Evolutionary conservation across 2,797 vertebrate species (phyloP), one percentile per base, ranked within the genome.

Genomic region (Enteromius mattozi): DNA sequence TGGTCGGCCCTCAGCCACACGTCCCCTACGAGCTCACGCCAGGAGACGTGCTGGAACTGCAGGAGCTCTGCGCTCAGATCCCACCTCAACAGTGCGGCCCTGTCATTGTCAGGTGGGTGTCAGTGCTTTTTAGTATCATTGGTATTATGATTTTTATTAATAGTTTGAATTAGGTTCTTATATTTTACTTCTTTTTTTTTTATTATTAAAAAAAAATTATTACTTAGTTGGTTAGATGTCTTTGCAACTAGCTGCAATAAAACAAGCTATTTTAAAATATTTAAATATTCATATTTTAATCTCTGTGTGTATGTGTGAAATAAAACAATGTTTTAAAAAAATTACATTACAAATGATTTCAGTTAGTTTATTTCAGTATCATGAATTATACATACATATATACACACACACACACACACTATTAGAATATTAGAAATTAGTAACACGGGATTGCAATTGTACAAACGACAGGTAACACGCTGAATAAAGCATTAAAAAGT

Each of bases 41-140:
- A 19, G 92, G 91, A 2, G 95, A 96, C 79, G 90, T 96, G 74
- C 89, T 96, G 89, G 95, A 95, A 24, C 93, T 96, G 74, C 94
- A 95, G 90, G 94, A 95, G 27, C 93, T 96, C 76, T 96, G 96
- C 86, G 84, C 90, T 78, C 95, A 94, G 91, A 92, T 96, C 85
- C 94, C 92, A 10, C 94, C 96, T 59, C 88, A 92, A 54, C 94
- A 95, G 89, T 96, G 96, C 69, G 96, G 96, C 19, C 96, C 95
- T 3, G 68, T 92, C 68, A 96, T 96, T 0, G 94, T 94, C 85
- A 95, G 95, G 96, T 96, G 85, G 14, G 80, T 37, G 33, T 37
- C 75, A n/a, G 4, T 35, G 27, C 13, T 54, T 33, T 65, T 65
- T 17, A 17, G 14, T 33, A 65, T 17, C 14, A 35, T 0, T 75